Percentiles rank a stretch among this genome's conserved stretches.
These are phyloP conservation scores for Ctenomys sociabilis DNA, from an alignment of 2,113 vertebrate genomes.

Conservation along the genomic window DNA sequence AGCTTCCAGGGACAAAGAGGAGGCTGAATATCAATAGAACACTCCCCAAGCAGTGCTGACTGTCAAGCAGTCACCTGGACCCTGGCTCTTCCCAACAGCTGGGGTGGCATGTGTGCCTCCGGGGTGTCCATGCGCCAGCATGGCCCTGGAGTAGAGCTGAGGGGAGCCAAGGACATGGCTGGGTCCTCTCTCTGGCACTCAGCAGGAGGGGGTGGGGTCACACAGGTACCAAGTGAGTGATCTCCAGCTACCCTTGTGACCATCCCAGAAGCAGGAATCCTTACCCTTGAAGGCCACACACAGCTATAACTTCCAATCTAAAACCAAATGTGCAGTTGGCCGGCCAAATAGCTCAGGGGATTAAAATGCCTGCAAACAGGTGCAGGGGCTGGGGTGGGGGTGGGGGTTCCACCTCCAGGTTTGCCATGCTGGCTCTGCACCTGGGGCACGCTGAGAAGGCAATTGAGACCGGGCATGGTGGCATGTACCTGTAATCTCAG, in stretches of 20 bases:
- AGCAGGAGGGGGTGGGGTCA: not conserved
- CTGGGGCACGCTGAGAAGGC: too few species aligned
- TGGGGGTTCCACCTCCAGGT: too few species aligned
- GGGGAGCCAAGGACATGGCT: not conserved
- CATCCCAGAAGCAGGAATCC: too few species aligned
- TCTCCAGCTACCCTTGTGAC: not conserved
- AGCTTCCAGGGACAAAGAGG: not conserved
- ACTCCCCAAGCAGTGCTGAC: not conserved
- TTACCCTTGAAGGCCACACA: not conserved
- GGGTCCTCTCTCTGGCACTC: not conserved
- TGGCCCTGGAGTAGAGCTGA: not conserved
- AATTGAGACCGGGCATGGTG: too few species aligned
- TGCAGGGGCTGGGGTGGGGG: too few species aligned
- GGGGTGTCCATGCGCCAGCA: not conserved
- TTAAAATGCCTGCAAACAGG: too few species aligned
- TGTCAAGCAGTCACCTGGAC: not conserved
- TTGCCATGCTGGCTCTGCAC: too few species aligned
- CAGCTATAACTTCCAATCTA: not conserved
- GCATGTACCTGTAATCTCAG: too few species aligned
- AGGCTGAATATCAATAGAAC: not conserved
- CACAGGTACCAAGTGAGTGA: not conserved
- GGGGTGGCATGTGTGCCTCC: accelerated
- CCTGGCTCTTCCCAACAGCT: not conserved
- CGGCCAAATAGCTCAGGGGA: too few species aligned
- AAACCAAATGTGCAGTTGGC: not conserved